Evolutionary conservation across 1,140 invertebrate species (phyloP), one percentile per base, ranked within the genome.

Genomic region (Drosophila sturtevanti): DNA sequence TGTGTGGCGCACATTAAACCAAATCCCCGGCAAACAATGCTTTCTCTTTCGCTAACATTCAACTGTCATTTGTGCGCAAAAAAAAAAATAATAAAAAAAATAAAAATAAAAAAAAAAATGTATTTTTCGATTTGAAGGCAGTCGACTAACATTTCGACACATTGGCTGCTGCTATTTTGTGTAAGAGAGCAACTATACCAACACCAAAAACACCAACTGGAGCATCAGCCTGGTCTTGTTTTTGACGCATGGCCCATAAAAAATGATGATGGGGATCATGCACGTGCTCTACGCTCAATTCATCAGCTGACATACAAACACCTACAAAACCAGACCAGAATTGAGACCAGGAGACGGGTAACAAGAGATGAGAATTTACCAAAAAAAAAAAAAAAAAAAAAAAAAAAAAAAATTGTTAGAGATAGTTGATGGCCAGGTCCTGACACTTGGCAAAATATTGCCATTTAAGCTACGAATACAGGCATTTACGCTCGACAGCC

Each of bases 201-300:
- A 66, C 44, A 81, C 71, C 65, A 59, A 61, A 24, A 35, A 64
- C 61, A 48, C 7, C 41, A 48, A 16, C 16, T 9, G 16, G 41
- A 44, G 41, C 41, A 4, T 1, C 3, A 44, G 41, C 41, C 18
- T 48, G 41, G 61, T 72, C 77, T 81, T 66, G 77, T 82, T 86
- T 87, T 87, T 87, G 82, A 86, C 82, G 79, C 78, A 76, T 82
- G 82, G 66, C 82, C 41, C 75, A 82, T 86, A 86, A 86, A 87
- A 87, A 86, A 86, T 86, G 82, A 86, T 86, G 70, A 87, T 87
- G 82, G 79, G 82, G 84, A 86, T 86, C 82, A 86, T 79, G 82
- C 82, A 87, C 82, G 82, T 86, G 82, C 82, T 79, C 72, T 58
- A 79, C 82, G 82, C 82, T 86, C 82, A 87, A 86, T 86, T 87